These are phyloP conservation scores for Dynastes tityus DNA, from an alignment of 2,888 invertebrate genomes.

Conservation along the genomic window DNA sequence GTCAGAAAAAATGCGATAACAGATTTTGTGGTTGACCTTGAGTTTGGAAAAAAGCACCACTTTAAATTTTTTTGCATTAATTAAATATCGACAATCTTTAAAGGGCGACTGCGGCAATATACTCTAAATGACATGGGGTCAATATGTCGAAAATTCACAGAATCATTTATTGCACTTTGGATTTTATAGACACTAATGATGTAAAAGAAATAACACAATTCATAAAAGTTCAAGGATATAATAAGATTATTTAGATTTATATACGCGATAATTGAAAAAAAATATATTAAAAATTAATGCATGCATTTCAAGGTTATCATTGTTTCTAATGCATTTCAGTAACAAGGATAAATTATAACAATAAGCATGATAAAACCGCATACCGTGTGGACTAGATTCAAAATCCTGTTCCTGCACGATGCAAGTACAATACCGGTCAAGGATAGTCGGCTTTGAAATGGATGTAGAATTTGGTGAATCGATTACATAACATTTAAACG, in stretches of 20 bases:
- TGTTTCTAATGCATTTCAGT: constrained; percentile 62
- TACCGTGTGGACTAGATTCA: constrained; percentile 59
- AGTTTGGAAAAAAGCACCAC: too few relatives aligned
- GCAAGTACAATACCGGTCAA: constrained; percentile 57
- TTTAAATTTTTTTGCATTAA: too few relatives aligned
- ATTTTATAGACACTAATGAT: constrained; percentile 22
- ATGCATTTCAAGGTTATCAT: constrained; percentile 61
- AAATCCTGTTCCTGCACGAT: constrained; percentile 61
- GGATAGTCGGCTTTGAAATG: constrained; percentile 50
- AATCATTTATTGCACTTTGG: background rate
- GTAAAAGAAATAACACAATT: constrained; percentile 56
- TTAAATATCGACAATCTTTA: too few relatives aligned
- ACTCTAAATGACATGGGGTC: background rate
- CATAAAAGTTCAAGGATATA: constrained; percentile 64
- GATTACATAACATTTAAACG: constrained; percentile 16
- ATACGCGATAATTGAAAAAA: constrained; percentile 58
- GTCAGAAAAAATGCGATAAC: too few relatives aligned
- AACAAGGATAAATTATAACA: constrained; percentile 60
- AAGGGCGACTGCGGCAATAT: background rate
- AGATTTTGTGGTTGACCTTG: too few relatives aligned
- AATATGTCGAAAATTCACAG: background rate
- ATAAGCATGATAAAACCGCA: constrained; percentile 56
- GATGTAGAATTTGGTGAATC: constrained; percentile 32
- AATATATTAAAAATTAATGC: constrained; percentile 59
- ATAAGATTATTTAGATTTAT: constrained; percentile 60